Conservation (phyloP, 2,113 vertebrate genomes). For the Megaptera novaeangliae region DNA sequence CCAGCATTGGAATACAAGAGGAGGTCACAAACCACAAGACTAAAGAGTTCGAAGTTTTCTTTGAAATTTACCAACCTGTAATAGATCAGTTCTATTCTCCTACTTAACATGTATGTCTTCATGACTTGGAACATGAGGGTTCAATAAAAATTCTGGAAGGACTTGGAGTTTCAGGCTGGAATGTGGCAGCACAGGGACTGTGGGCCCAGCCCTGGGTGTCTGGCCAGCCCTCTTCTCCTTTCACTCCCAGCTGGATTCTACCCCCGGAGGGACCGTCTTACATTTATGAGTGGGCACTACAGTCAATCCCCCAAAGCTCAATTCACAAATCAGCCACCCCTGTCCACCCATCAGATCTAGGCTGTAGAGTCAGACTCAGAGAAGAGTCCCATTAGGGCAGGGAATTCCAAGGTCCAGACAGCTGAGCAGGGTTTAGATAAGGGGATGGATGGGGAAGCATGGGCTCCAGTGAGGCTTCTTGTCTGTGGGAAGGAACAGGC, state of each 20-base stretch:
- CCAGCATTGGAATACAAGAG: neutral
- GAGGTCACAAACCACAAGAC: neutral
- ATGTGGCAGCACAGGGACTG: neutral
- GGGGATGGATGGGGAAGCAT: fast-evolving
- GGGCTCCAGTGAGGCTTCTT: neutral
- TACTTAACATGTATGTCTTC: neutral
- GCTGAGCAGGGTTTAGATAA: neutral
- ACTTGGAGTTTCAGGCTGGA: neutral
- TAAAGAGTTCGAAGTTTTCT: neutral
- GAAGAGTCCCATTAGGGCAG: neutral
- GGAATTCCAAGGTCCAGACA: neutral
- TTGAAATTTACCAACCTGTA: neutral
- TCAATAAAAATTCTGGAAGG: neutral
- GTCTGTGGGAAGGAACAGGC: neutral
- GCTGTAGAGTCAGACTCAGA: neutral
- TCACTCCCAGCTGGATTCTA: neutral
- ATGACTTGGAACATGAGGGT: neutral
- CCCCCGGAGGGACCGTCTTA: neutral
- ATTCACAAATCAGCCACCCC: neutral
- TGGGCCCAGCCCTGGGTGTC: neutral
- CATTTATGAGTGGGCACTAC: neutral
- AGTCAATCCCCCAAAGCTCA: neutral
- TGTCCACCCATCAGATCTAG: too few species aligned
- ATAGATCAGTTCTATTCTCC: neutral
- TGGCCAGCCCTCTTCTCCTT: neutral